Base-by-base conservation (phyloP, 2,113 vertebrate species). In the Cinclus cinclus region DNA sequence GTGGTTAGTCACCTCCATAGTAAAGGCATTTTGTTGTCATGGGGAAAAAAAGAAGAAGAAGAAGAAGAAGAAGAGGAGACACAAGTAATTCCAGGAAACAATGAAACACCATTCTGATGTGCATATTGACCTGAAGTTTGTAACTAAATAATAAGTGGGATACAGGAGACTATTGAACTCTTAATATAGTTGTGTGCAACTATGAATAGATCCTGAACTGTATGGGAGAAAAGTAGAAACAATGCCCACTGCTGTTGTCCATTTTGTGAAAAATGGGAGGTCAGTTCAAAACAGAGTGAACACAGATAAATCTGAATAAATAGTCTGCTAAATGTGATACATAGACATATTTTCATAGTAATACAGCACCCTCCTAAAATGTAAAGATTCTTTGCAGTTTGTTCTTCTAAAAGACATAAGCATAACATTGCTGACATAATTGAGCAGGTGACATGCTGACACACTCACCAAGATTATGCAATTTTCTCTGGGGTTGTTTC, bases 401-500 rank as follows among this genome's bases (percentile, higher is more conserved):
- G 11, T 64, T 68, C 17, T 58, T 79, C 47, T 73, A 42, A 87
- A 63, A 71, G 10, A 24, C 1, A 0, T 35, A 59, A 33, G 23
- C 7, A 22, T 59, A 58, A 3, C 11, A 52, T 56, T 74, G 12
- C 15, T 75, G 58, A 39, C 22, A 39, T 68, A 76, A 73, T 15
- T 20, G 33, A 58, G 10, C 23, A 84, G 28, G n/a, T 78, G n/a
- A 68, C 37, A 27, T 0, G 0, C 4, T 84, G 39, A 75, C 41
- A 31, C 0, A 0, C 1, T 28, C 27, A 62, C 12, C 15, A 67
- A 90, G 30, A 52, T 14, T 50, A 59, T 25, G 10, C 0, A 15
- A 5, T 67, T 79, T 87, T 78, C 30, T 88, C 49, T 17, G 15
- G 27, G 13, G 4, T 76, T 94, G 55, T 33, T 71, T 74, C 19